Evolutionary conservation across 2,113 vertebrate genomes (phyloP).

Genomic region (Origma solitaria): DNA sequence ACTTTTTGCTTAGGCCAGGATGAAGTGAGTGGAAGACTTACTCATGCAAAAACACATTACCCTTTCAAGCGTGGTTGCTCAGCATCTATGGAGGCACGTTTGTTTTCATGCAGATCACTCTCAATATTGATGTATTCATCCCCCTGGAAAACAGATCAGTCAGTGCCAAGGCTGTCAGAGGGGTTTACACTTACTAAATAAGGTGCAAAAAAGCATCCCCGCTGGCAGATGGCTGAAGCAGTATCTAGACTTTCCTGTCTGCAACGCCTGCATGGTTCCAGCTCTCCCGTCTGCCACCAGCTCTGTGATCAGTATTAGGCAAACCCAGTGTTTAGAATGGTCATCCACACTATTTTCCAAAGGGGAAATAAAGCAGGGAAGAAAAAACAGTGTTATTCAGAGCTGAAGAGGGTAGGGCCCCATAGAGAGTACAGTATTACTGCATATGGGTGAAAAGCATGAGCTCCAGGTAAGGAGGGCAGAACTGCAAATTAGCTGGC

Average conservation of each 20-base stretch:
- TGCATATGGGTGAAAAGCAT: rapidly evolving
- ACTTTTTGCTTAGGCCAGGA: background rate
- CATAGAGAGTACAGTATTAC: background rate
- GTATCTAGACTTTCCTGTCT: background rate
- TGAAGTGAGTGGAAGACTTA: background rate
- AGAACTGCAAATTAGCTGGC: background rate
- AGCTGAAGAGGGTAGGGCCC: background rate
- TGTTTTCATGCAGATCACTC: constrained; percentile 12
- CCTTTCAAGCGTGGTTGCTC: constrained; percentile 41
- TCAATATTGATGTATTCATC: constrained; percentile 52
- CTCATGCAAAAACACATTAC: constrained; percentile 55
- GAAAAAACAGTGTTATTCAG: background rate
- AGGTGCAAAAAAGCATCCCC: background rate
- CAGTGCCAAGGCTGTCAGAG: background rate
- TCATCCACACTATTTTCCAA: background rate
- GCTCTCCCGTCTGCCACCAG: background rate
- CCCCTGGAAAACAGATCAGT: constrained; percentile 56
- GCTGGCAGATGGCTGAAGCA: background rate
- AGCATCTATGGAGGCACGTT: background rate
- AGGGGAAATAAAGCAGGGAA: rapidly evolving
- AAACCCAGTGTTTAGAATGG: background rate
- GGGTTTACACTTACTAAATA: background rate
- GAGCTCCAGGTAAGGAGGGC: no score
- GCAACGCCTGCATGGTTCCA: rapidly evolving
- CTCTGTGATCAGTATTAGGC: background rate